A percentile compares a stretch with the other conserved stretches of the same genome.
These are phyloP conservation scores for Bucorvus abyssinicus DNA, from an alignment of 2,797 vertebrate genomes.

Conservation along the genomic window DNA sequence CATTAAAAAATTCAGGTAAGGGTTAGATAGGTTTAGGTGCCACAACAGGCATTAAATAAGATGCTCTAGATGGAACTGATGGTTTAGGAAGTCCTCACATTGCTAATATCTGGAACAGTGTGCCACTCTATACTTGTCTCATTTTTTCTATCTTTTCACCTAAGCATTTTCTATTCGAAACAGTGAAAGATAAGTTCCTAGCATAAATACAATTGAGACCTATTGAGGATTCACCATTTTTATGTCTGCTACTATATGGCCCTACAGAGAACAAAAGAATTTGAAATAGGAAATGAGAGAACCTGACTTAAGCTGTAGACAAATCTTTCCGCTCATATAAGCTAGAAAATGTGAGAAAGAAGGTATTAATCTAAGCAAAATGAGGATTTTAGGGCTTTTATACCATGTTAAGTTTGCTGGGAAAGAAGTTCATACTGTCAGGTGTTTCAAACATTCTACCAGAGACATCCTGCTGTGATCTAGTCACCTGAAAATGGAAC, in stretches of 20 bases:
- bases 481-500: neutral
- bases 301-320: neutral
- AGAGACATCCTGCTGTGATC: neutral
- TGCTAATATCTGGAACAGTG: neutral
- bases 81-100: neutral
- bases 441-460: neutral
- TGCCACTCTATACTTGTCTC: no score
- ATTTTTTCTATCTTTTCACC: neutral
- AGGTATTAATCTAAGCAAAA: neutral
- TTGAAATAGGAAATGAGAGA: neutral
- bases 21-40: neutral
- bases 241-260: neutral
- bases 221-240: neutral
- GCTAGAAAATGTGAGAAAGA: neutral
- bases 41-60: neutral
- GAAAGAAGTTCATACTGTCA: neutral
- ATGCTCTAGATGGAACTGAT: neutral
- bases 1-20: neutral
- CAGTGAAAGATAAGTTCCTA: neutral
- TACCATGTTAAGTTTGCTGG: neutral
- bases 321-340: neutral
- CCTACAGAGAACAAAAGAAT: neutral
- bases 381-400: neutral
- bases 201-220: neutral
- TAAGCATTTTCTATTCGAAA: neutral